These are phyloP conservation scores for Denticeps clupeoides DNA, from an alignment of 2,797 vertebrate genomes.

Conservation along the genomic window DNA sequence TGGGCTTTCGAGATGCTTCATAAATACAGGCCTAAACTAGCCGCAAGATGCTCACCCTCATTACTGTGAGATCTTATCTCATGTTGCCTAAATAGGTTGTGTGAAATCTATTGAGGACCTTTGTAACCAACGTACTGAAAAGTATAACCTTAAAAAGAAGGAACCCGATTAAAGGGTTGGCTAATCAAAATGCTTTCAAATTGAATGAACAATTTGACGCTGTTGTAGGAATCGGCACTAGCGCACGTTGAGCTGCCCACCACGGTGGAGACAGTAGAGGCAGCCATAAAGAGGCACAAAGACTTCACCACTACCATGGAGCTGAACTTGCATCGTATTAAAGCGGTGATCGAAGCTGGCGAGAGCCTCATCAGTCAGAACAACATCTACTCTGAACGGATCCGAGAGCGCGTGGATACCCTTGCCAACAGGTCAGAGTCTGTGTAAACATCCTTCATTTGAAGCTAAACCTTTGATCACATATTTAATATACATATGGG, in stretches of 20 bases:
- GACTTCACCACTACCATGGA: conserved; percentile 88
- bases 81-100: no score
- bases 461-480: no score
- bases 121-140: no score
- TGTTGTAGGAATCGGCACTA: conserved; percentile 72
- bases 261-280: conserved; percentile 70
- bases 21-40: no score
- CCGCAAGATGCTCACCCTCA: no score
- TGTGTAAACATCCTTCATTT: background rate
- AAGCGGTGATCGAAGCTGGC: conserved; percentile 73
- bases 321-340: conserved; percentile 77
- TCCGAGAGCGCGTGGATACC: conserved; percentile 61
- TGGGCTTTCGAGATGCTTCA: no score
- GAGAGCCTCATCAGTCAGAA: conserved; percentile 76
- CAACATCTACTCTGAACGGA: conserved; percentile 72
- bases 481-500: background rate
- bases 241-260: conserved; percentile 69
- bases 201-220: no score
- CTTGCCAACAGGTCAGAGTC: conserved; percentile 66
- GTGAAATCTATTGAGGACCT: no score
- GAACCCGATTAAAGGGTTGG: no score
- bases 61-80: no score
- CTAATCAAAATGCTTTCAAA: no score
- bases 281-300: conserved; percentile 73
- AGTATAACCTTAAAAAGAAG: no score